Conservation (phyloP, 2,888 invertebrate species). For the Chrysodeixis includens region DNA sequence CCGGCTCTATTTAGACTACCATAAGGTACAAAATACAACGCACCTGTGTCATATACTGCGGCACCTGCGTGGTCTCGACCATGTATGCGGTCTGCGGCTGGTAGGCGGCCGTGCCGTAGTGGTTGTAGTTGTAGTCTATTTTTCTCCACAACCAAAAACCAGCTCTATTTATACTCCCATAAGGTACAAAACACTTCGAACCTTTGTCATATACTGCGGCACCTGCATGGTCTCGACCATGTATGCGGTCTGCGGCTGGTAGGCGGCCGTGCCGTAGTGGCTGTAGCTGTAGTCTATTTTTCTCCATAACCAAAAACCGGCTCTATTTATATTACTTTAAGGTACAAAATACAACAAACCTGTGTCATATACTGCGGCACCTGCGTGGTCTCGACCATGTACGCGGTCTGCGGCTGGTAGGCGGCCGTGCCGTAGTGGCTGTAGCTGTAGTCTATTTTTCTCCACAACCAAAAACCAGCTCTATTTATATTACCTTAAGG, state of each 20-base stretch:
- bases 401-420: too few relatives aligned
- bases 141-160: too few relatives aligned
- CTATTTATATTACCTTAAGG: rapidly evolving
- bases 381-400: conserved; percentile 84
- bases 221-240: conserved; percentile 85
- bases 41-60: conserved; percentile 86
- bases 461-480: conserved; percentile 10
- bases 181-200: too few relatives aligned
- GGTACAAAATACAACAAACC: conserved; percentile 63
- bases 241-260: too few relatives aligned
- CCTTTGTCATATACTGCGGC: conserved; percentile 86
- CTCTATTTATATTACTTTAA: rapidly evolving
- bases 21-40: not conserved
- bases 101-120: too few relatives aligned
- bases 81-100: too few relatives aligned
- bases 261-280: too few relatives aligned
- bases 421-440: too few relatives aligned
- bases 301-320: too few relatives aligned
- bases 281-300: too few relatives aligned
- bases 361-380: conserved; percentile 86
- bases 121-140: too few relatives aligned
- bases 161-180: rapidly evolving
- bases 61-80: conserved; percentile 84
- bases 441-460: too few relatives aligned
- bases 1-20: rapidly evolving